Evolutionary conservation across 2,888 invertebrate genomes (phyloP), one percentile per base, ranked within the genome.

Genomic region (Leptinotarsa tumamoca): DNA sequence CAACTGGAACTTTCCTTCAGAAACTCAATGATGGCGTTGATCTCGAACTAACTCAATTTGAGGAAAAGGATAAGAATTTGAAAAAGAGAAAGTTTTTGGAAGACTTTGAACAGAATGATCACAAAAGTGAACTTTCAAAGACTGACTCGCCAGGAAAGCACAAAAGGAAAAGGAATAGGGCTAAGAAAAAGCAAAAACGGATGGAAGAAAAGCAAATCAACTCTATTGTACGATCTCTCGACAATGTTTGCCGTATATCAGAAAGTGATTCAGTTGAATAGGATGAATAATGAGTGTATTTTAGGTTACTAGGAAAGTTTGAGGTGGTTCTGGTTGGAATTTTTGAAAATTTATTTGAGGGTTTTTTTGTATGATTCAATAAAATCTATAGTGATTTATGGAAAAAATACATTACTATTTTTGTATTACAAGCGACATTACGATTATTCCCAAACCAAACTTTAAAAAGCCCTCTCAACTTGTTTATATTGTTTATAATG

Each of bases 171-270:
- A 82, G 82, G 67, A 81, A 80, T 33, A 83, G 80, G 50, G 82
- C 82, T 68, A 83, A 83, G 68, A 82, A 79, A 61, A 81, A 83
- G 77, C 78, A 83, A 73, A 81, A 81, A 73, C 83, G 83, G 73
- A 81, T 82, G 71, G 83, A 85, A 77, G 82, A 83, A 71, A 82
- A 81, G 77, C 79, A 81, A 66, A 81, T 87, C 18, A 86, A 84
- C 78, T 83, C 83, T 5, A 87, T 87, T 68, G 82, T 83, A 3
- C 80, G 82, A 72, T 85, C 85, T 17, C 80, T 88, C 51, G 85
- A 86, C 73, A 80, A 82, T 71, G 78, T 85, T 72, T 87, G 87
- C 80, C 85, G 86, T 78, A 87, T 87, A 81, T 86, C 86, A 71
- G 86, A 86, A 74, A 82, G 83, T 78, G 84, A 85, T 71, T 85